Conservation (phyloP, 2,888 invertebrate species). For the Oscheius sp. region DNA sequence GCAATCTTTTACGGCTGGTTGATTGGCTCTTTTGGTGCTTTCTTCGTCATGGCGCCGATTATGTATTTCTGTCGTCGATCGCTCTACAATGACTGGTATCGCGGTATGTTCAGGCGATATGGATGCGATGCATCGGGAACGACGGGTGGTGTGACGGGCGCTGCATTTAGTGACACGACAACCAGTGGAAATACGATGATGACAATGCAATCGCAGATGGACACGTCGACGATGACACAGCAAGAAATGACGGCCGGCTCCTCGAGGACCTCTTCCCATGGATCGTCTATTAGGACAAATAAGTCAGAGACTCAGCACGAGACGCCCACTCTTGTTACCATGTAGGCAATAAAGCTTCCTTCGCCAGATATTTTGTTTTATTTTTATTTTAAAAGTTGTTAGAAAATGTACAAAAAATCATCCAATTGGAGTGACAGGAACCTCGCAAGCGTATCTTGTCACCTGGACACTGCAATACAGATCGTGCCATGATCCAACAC, state of each 20-base stretch:
- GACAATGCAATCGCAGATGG: background rate
- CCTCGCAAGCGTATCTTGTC: too few species aligned
- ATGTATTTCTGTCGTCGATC: constrained; percentile 19
- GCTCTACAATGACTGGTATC: constrained; percentile 36
- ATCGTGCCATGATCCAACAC: too few species aligned
- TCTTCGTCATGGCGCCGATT: background rate
- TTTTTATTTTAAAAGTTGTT: too few species aligned
- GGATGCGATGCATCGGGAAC: constrained; percentile 43
- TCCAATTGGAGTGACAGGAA: too few species aligned
- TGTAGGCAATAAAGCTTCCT: too few species aligned
- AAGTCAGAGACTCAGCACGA: too few species aligned
- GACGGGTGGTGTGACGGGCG: constrained; percentile 11
- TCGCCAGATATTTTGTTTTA: too few species aligned
- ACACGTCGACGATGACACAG: background rate
- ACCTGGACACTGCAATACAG: too few species aligned
- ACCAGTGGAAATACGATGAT: background rate
- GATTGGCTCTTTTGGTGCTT: constrained; percentile 4
- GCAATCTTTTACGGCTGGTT: constrained; percentile 26
- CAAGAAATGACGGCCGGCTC: background rate
- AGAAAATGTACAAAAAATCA: too few species aligned
- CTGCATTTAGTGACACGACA: background rate
- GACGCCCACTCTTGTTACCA: too few species aligned
- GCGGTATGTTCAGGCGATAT: constrained; percentile 52
- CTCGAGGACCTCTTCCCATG: background rate
- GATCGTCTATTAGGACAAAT: too few species aligned